Conservation (phyloP, 2,797 vertebrate genomes). For the Epinephelus malabaricus region DNA sequence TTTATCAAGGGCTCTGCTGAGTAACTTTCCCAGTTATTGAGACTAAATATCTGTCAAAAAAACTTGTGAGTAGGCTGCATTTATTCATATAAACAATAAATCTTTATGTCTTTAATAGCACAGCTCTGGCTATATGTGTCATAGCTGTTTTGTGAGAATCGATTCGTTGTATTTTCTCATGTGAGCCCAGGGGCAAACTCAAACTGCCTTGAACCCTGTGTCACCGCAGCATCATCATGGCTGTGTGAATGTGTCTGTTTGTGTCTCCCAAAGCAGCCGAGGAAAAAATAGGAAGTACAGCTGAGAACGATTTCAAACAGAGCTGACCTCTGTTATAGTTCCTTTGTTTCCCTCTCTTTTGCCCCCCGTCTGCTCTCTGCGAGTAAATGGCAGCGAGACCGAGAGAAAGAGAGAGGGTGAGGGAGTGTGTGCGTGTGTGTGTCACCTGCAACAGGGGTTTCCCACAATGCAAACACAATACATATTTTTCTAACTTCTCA, state of each 20-base stretch:
- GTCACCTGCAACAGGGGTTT: conserved; percentile 65
- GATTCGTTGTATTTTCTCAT: conserved; percentile 50
- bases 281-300: conserved; percentile 66
- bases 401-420: background rate
- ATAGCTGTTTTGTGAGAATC: conserved; percentile 14
- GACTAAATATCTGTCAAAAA: background rate
- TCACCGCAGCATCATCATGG: conserved; percentile 48
- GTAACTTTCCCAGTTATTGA: background rate
- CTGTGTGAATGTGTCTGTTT: conserved; percentile 53
- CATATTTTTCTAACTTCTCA: conserved; percentile 51
- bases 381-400: background rate
- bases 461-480: conserved; percentile 51
- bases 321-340: conserved; percentile 65
- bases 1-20: background rate
- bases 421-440: conserved; percentile 17
- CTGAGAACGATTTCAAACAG: conserved; percentile 65
- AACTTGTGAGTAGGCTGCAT: background rate
- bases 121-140: conserved; percentile 1
- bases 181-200: conserved; percentile 47
- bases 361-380: background rate
- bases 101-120: background rate
- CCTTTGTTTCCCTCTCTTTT: conserved; percentile 45
- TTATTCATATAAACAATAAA: background rate
- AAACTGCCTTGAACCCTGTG: conserved; percentile 56
- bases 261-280: conserved; percentile 48